A percentile compares a stretch with the other conserved stretches of the same genome.
Conservation (phyloP, 2,797 vertebrate genomes). For the Rhabdomys pumilio region DNA sequence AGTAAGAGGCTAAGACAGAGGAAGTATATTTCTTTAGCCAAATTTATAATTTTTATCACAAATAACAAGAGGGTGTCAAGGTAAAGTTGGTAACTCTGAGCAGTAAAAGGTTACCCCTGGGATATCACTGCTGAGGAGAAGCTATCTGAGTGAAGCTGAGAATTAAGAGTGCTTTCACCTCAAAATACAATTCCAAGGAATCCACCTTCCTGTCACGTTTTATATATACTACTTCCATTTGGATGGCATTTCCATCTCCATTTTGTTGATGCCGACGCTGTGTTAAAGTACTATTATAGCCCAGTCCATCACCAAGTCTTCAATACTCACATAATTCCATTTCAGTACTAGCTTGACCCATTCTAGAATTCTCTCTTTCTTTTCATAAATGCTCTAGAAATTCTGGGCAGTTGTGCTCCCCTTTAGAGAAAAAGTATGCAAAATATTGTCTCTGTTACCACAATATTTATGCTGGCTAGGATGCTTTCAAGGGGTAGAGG, state of each 20-base stretch:
- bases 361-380: background rate
- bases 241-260: constrained; percentile 12
- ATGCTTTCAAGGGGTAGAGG: background rate
- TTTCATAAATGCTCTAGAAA: constrained; percentile 2
- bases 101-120: background rate
- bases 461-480: background rate
- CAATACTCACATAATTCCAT: constrained; percentile 1
- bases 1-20: background rate
- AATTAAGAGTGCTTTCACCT: background rate
- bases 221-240: background rate
- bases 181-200: constrained; percentile 4
- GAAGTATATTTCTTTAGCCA: constrained; percentile 24
- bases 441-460: background rate
- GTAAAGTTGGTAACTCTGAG: background rate
- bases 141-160: background rate
- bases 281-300: background rate
- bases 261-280: background rate
- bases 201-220: background rate
- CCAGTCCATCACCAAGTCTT: background rate
- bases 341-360: background rate
- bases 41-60: constrained; percentile 16
- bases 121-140: background rate
- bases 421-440: background rate
- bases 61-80: background rate
- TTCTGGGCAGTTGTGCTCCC: background rate